phyloP scores from a whole-genome alignment of 1,140 invertebrate genomes.

The Bicyclus anynana region DNA sequence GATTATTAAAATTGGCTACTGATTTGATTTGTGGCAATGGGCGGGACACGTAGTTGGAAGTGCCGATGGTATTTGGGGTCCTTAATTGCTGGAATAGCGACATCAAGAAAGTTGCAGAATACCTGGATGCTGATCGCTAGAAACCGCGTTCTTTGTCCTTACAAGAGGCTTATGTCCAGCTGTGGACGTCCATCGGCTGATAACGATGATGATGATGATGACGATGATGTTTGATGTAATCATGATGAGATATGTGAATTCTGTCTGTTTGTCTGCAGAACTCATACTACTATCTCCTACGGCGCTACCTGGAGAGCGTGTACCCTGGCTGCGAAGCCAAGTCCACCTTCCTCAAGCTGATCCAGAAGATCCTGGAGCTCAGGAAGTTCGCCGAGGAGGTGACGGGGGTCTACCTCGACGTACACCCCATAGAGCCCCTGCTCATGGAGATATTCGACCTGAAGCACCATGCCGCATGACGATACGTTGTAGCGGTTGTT shows the following conservation, averaged over 20 bases:
- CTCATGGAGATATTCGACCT: conserved; percentile 96
- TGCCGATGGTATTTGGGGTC: neutral
- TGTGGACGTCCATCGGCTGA: no score
- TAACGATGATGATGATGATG: no score
- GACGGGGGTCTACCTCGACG: conserved; percentile 91
- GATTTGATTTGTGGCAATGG: neutral
- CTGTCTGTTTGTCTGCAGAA: conserved; percentile 79
- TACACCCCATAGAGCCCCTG: conserved; percentile 94
- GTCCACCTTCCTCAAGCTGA: conserved; percentile 89
- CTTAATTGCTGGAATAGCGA: no score
- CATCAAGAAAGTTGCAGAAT: no score
- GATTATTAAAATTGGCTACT: no score
- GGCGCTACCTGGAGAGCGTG: conserved; percentile 90
- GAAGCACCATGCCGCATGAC: conserved; percentile 76
- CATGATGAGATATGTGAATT: no score
- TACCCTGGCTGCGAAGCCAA: conserved; percentile 91
- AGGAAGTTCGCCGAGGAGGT: conserved; percentile 91
- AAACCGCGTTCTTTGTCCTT: no score
- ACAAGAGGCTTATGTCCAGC: no score
- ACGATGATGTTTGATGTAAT: no score
- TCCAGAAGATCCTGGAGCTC: conserved; percentile 92
- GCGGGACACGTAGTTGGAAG: neutral
- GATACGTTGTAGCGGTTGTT: neutral
- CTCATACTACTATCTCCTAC: conserved; percentile 92
- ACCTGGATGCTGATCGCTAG: no score